Base-by-base conservation (phyloP, 2,888 invertebrate species). In the Invenusta paracnida region DNA sequence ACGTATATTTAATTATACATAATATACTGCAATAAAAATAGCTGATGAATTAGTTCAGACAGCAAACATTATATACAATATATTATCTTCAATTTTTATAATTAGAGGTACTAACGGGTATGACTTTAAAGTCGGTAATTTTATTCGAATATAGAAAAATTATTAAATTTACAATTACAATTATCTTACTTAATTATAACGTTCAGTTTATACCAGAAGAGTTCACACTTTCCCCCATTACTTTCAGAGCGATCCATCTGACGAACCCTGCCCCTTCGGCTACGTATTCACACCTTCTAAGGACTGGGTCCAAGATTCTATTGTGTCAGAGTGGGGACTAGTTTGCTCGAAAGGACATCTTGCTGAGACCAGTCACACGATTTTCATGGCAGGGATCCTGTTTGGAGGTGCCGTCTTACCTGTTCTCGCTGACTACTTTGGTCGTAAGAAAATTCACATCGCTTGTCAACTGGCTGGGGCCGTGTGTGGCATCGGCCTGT, bases 371-470 rank as follows among this genome's bases (percentile, higher is more conserved):
- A 82, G 30, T 82, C 82, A 82, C 13, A 30, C 82, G 2, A 17
- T 82, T 2, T 82, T 82, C 31, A 13, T 5, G 29, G 82, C 30
- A 82, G 82, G 82, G 25, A n/a, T 30, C 1, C 29, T 82, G 1
- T 2, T 82, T 29, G 82, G 82, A 30, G 29, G 30, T 23, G 30
- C 31, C 13, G 30, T 28, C 5, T 23, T 82, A 1, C 82, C 82
- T 2, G 1, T 2, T 82, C 30, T 30, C 27, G 82, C 82, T 23
- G 82, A 82, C 25, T 17, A 30, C n/a, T 82, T 30, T 29, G 82
- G 82, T 2, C 82, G 82, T 5, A 82, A 82, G 31, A 2, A 13
- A 17, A 30, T 82, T 28, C 82, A 82, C 23, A 82, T 82, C 17
- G 13, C 28, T 2, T 82, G 82, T 23, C 82, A 82, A 23, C n/a